A percentile compares a stretch with the other conserved stretches of the same genome.
Evolutionary conservation across 2,113 vertebrate species (phyloP).

Genomic region (Coregonus clupeaformis): DNA sequence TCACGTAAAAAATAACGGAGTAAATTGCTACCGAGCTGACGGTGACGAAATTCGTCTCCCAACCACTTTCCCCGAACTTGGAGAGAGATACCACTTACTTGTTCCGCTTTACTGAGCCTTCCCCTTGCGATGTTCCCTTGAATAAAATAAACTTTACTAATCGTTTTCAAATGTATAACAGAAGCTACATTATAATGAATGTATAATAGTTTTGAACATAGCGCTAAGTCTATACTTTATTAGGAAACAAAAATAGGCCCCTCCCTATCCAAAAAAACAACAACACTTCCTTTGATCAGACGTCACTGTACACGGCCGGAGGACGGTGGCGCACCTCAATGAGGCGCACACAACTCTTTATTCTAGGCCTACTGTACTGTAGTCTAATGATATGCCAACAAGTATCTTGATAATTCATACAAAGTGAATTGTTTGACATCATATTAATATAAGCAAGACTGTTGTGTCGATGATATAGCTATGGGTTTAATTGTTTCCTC

Average conservation of each 20-base stretch:
- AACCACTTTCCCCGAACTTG: constrained; percentile 71
- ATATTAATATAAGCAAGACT: too few relatives aligned
- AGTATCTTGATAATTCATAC: too few relatives aligned
- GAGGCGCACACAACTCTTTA: neutral
- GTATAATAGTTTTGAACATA: constrained; percentile 23
- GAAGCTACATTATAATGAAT: constrained; percentile 51
- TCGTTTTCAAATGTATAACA: constrained; percentile 1
- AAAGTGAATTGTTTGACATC: too few relatives aligned
- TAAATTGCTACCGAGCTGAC: constrained; percentile 1
- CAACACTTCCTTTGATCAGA: constrained; percentile 40
- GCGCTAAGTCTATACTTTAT: constrained; percentile 55
- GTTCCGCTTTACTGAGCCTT: constrained; percentile 76
- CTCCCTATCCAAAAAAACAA: constrained; percentile 25
- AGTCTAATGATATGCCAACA: too few relatives aligned
- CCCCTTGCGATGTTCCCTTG: constrained; percentile 39
- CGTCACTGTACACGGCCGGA: constrained; percentile 27
- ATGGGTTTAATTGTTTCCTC: too few relatives aligned
- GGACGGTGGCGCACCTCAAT: neutral
- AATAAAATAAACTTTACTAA: constrained; percentile 7
- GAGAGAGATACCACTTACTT: constrained; percentile 50
- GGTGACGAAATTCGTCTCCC: constrained; percentile 49
- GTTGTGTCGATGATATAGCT: too few relatives aligned
- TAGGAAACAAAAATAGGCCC: constrained; percentile 56
- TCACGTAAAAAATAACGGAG: too few relatives aligned
- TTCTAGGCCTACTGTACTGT: neutral